A percentile compares a stretch with the other conserved stretches of the same genome.
phyloP scores from a whole-genome alignment of 30 jellyfish, hydroid and myxozoan genomes.

The Aurelia aurita complex sp. Pacific region DNA sequence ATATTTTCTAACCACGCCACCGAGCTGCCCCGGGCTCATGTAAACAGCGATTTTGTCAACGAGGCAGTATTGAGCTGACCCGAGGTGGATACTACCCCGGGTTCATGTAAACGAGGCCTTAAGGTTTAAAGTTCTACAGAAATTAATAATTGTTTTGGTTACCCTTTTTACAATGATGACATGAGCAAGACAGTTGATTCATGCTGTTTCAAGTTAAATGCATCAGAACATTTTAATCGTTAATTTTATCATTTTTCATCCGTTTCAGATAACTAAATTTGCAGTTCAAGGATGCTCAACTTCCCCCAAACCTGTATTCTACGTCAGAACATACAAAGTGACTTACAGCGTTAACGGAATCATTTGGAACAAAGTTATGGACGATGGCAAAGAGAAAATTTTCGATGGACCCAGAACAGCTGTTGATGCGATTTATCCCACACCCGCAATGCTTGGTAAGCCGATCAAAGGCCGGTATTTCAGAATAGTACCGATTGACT shows the following conservation, averaged over 20 bases:
- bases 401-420: constrained; percentile 29
- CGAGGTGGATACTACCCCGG: too few relatives aligned
- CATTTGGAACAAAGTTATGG: constrained; percentile 2
- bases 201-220: too few relatives aligned
- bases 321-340: constrained; percentile 27
- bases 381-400: constrained; percentile 7
- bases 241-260: not conserved
- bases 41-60: too few relatives aligned
- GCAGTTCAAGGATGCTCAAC: constrained; percentile 42
- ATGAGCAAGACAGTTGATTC: too few relatives aligned
- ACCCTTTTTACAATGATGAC: too few relatives aligned
- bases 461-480: constrained; percentile 58
- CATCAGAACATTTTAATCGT: too few relatives aligned
- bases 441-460: constrained; percentile 2
- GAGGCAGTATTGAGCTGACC: too few relatives aligned
- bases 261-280: constrained; percentile 19
- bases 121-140: too few relatives aligned
- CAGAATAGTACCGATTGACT: constrained; percentile 43
- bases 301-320: constrained; percentile 14
- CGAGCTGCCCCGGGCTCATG: too few relatives aligned
- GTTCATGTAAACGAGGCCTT: too few relatives aligned
- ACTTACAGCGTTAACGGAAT: constrained; percentile 29
- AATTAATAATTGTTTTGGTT: too few relatives aligned
- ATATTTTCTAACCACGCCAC: too few relatives aligned
- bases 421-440: constrained; percentile 24